phyloP scores from a whole-genome alignment of 2,113 vertebrate species.

The Urocynchramus pylzowi region DNA sequence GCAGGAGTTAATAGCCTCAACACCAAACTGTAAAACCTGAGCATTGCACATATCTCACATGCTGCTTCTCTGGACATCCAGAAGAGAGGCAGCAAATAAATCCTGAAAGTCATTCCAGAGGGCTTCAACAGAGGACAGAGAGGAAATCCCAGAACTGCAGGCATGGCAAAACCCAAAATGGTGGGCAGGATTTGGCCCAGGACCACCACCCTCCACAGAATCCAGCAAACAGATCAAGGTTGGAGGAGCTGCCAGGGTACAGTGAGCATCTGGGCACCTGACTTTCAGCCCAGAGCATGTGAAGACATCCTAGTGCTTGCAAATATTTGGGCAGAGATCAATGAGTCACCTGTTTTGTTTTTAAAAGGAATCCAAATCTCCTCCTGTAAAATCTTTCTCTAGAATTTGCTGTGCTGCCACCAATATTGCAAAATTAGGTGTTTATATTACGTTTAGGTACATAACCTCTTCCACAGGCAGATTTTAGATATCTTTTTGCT shows the following conservation, averaged over 20 bases:
- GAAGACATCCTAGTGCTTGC: neutral
- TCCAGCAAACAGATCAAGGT: rapidly evolving
- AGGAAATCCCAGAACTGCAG: neutral
- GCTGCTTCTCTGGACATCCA: neutral
- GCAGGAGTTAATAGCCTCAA: rapidly evolving
- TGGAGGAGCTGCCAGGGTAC: neutral
- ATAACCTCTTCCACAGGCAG: neutral
- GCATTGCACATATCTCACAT: rapidly evolving
- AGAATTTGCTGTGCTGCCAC: neutral
- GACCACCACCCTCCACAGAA: rapidly evolving
- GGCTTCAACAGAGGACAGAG: neutral
- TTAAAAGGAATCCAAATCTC: neutral
- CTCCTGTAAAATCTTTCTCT: neutral
- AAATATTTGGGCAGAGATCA: neutral
- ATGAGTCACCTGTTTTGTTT: neutral
- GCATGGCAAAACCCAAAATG: neutral
- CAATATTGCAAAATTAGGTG: neutral
- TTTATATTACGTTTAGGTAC: neutral
- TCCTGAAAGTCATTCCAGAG: neutral
- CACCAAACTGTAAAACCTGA: rapidly evolving
- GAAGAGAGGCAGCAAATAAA: neutral
- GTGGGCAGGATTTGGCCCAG: neutral
- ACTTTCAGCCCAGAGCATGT: neutral
- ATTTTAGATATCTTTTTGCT: neutral
- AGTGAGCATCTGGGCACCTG: neutral